Percentiles rank a stretch among this genome's conserved stretches.
Evolutionary conservation across 1,140 invertebrate species (phyloP).

Genomic region (Drosophila sp.): DNA sequence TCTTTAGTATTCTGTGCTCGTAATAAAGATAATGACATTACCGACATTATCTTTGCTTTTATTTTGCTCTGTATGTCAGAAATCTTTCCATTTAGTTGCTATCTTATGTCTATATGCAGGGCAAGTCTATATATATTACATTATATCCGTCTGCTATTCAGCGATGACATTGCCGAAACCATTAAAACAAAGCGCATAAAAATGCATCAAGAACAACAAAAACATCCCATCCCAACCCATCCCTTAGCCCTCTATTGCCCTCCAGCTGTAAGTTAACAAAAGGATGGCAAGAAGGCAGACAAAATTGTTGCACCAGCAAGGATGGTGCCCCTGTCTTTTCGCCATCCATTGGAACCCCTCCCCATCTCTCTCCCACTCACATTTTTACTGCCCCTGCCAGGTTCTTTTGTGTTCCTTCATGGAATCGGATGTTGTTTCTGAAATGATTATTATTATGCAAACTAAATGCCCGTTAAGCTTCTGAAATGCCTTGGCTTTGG

Average conservation of each 20-base stretch:
- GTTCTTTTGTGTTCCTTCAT: background rate
- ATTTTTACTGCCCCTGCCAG: conserved; percentile 1
- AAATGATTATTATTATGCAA: conserved; percentile 68
- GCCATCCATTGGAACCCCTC: background rate
- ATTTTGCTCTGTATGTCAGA: background rate
- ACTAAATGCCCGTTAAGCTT: conserved; percentile 56
- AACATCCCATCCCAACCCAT: background rate
- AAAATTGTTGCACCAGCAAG: conserved; percentile 30
- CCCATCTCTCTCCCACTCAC: background rate
- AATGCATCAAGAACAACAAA: conserved; percentile 43
- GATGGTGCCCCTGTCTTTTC: background rate
- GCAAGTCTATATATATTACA: conserved; percentile 2
- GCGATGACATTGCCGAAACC: conserved; percentile 47
- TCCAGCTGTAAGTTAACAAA: conserved; percentile 7
- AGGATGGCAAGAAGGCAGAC: background rate
- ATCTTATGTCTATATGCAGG: conserved; percentile 12
- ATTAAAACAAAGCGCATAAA: conserved; percentile 62
- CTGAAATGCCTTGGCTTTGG: conserved; percentile 39
- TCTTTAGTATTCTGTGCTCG: background rate
- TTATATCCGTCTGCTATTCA: conserved; percentile 22
- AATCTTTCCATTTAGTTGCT: conserved; percentile 14
- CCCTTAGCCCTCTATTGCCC: conserved; percentile 4
- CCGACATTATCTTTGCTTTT: conserved; percentile 10
- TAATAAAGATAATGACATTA: conserved; percentile 36
- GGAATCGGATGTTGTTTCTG: conserved; percentile 28